Evolutionary conservation across 2,797 vertebrate genomes (phyloP).

Genomic region (Cryptoblepharus egeriae): DNA sequence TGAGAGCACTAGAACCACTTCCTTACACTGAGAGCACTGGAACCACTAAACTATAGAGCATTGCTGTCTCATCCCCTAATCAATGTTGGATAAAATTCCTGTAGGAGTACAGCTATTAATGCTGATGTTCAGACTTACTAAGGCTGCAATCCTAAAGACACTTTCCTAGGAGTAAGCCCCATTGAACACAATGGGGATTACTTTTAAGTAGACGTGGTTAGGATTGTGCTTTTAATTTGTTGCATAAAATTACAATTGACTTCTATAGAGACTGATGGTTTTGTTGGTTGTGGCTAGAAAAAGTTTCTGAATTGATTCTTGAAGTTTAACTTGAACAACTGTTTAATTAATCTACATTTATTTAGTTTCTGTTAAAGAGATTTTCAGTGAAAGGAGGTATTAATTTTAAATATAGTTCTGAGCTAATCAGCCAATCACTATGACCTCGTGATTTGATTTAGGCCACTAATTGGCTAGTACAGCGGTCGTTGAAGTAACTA

Average conservation of each 20-base stretch:
- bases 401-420: not conserved
- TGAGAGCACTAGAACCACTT: too few relatives aligned
- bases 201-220: too few relatives aligned
- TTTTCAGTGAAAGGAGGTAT: too few relatives aligned
- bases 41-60: too few relatives aligned
- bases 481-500: not conserved
- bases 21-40: too few relatives aligned
- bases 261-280: not conserved
- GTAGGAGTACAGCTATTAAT: too few relatives aligned
- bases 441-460: constrained; percentile 29
- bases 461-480: constrained; percentile 25
- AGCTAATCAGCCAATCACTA: constrained; percentile 11
- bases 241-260: not conserved
- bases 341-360: not conserved
- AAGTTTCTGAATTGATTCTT: not conserved
- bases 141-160: too few relatives aligned
- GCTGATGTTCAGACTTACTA: too few relatives aligned
- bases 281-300: not conserved
- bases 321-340: not conserved
- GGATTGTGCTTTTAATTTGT: not conserved
- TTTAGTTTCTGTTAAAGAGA: not conserved
- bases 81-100: too few relatives aligned
- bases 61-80: too few relatives aligned
- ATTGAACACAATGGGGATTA: too few relatives aligned
- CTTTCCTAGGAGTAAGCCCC: too few relatives aligned